A percentile compares a stretch with the other conserved stretches of the same genome.
Conservation (phyloP, 2,113 vertebrate genomes). For the Geococcyx californianus region DNA sequence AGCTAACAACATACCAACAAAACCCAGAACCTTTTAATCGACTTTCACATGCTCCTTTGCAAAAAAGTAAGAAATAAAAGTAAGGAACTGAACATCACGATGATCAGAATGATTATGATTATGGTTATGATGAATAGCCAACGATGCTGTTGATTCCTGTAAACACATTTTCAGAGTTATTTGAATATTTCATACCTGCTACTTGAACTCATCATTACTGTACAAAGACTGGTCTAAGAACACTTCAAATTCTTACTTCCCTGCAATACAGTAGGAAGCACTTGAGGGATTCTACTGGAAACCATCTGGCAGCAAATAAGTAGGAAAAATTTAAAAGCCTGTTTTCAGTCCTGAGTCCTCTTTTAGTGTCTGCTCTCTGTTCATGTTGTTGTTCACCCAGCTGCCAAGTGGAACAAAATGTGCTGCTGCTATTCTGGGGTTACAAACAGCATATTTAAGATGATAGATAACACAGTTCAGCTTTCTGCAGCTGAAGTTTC, state of each 20-base stretch:
- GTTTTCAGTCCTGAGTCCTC: conserved; percentile 23
- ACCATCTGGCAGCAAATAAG: conserved; percentile 38
- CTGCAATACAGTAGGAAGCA: background rate
- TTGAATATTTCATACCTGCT: background rate
- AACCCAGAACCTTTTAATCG: background rate
- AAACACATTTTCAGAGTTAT: background rate
- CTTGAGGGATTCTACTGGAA: conserved; percentile 36
- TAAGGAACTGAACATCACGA: no score
- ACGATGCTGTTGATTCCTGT: background rate
- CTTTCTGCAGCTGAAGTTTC: conserved; percentile 36
- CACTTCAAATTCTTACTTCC: background rate
- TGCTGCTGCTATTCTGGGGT: conserved; percentile 18
- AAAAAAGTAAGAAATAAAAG: background rate
- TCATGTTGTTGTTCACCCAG: conserved; percentile 34
- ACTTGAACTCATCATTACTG: background rate
- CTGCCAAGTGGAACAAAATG: conserved; percentile 55
- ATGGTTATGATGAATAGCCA: background rate
- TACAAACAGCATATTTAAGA: conserved; percentile 1
- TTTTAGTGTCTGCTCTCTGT: conserved; percentile 21
- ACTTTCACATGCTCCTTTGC: background rate
- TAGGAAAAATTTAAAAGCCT: conserved; percentile 27
- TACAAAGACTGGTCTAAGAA: background rate
- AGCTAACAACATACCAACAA: background rate
- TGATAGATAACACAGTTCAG: background rate
- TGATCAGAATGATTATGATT: background rate